Base-by-base conservation (phyloP, 2,113 vertebrate genomes). In the Macrotus californicus region DNA sequence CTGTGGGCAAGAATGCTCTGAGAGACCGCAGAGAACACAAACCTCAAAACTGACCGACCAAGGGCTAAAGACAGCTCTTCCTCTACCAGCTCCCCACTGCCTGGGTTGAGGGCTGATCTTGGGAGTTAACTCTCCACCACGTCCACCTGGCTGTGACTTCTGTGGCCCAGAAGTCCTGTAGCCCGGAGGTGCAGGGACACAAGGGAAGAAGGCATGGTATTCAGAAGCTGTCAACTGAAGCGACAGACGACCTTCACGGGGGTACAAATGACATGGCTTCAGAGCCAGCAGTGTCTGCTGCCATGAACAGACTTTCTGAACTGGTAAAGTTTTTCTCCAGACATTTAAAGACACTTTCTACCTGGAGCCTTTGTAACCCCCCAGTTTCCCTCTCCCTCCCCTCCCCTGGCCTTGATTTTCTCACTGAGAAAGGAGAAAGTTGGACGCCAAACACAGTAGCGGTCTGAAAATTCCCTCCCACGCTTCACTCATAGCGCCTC, bases 1-100 rank as follows among this genome's bases (percentile, higher is more conserved):
- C 11, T 16, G 0, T 1, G 12, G 64, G 22, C 1, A 36, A 19
- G 59, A 76, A 3, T n/a, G 15, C 15, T 83, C n/a, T 4, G 22
- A 50, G 21, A 75, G 22, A 31, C 8, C 22, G 18, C 3, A 1
- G 6, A 75, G 41, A 87, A 69, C 22, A 13, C 0, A 4, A 6
- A 24, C 36, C 29, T 75, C 67, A 22, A 48, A 56, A 15, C n/a
- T 7, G 8, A 43, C 22, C 66, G 9, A 7, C 12, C 21, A 9
- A 43, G 12, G 39, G 34, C 4, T 3, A 7, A 31, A 73, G n/a
- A 6, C 1, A 61, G 75, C 34, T 43, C 18, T 7, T 29, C 9
- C 18, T 15, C 54, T 1, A 10, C 10, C 19, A 6, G 15, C 54
- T 3, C 16, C 10, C 19, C 48, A 2, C 29, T 21, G 26, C 61